Base-by-base conservation (phyloP, 1,140 invertebrate species). In the Aethina tumida region DNA sequence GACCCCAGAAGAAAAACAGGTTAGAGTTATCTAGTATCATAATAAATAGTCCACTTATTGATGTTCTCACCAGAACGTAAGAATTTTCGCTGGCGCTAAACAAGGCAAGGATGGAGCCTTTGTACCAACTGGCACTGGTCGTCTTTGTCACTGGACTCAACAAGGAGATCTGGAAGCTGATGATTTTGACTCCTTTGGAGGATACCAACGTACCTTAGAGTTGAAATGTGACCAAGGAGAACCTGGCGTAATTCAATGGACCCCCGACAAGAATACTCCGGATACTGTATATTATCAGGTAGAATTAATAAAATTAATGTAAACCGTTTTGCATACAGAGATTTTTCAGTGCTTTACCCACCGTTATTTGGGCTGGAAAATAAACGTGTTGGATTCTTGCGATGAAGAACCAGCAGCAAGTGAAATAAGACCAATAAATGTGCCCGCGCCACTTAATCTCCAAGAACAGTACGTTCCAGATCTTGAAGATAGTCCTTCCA, bases 201-300 rank as follows among this genome's bases (percentile, higher is more conserved):
- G 86, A 4, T 95, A 86, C 58, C 89, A 93, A 56, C 68, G 87
- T 25, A 84, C 81, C 0, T 58, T 95, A 4, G 79, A 78, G 5
- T 68, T 93, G 1, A 71, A 79, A 27, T 95, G 90, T 56, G 84
- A 91, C 47, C 67, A 70, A 19, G 89, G 89, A 1, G 77, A 84
- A 47, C 85, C 91, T 0, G 89, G 84, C 2, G 66, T 89, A 4
- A 75, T 97, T 12, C 74, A 77, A 43, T 96, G 89, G 84, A 90
- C 77, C 2, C 90, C 90, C 0, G 85, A 92, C 61, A 64, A 71
- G 30, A 74, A 84, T 42, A 94, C 89, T 2, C 90, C 91, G 0
- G 83, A 93, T 58, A 84, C 82, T 13, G 84, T 95, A 18, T 95
- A 92, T 60, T 95, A 94, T 65, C 89, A 92, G 70, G 84, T 87